Conservation (phyloP, 2,113 vertebrate species). For the Chlamydotis undulata region DNA sequence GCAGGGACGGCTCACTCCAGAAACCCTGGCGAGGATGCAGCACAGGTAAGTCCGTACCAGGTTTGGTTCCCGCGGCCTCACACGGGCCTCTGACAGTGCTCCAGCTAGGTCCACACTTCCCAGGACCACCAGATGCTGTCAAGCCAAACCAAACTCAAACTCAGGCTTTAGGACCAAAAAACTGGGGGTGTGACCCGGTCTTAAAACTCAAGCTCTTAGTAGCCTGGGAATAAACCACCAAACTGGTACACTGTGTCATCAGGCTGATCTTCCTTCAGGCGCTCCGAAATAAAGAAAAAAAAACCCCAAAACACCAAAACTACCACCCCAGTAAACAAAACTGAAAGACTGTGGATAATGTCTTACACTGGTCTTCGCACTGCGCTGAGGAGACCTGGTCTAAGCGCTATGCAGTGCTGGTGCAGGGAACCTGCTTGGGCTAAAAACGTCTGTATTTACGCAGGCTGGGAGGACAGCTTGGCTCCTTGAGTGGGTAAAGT, state of each 20-base stretch:
- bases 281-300: not conserved
- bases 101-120: not conserved
- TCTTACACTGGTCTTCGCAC: rapidly evolving
- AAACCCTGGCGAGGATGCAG: rapidly evolving
- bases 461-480: not conserved
- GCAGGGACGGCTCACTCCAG: not conserved
- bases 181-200: not conserved
- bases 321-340: not conserved
- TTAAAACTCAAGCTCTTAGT: not conserved
- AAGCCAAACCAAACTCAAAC: not conserved
- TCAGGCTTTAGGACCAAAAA: not conserved
- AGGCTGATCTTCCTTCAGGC: not conserved
- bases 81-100: not conserved
- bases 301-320: not conserved
- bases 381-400: not conserved
- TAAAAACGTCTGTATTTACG: rapidly evolving
- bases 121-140: not conserved
- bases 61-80: not conserved
- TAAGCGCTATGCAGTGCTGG: rapidly evolving
- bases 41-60: rapidly evolving
- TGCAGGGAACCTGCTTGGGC: not conserved
- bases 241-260: not conserved
- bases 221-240: not conserved
- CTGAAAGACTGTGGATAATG: not conserved
- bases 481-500: not conserved